Conservation (phyloP, 2,888 invertebrate species). For the Chaitophorus viminalis region DNA sequence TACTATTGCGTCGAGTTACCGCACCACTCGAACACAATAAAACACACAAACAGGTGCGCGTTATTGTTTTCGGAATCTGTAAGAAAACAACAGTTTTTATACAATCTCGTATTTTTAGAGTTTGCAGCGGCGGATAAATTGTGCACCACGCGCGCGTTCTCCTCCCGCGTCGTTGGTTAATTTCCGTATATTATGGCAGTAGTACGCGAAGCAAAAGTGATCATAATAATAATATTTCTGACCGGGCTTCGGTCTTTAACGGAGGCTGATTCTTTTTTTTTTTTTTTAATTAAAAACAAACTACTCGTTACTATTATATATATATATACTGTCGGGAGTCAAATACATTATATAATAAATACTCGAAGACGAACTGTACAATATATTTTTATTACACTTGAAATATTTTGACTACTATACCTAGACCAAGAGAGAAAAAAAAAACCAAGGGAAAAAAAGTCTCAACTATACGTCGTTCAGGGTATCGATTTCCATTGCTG, state of each 20-base stretch:
- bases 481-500: background rate
- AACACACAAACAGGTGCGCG: constrained; percentile 8
- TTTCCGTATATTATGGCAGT: background rate
- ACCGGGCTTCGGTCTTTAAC: background rate
- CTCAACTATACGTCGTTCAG: too few species aligned
- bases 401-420: background rate
- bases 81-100: constrained; percentile 3
- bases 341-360: background rate
- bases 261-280: background rate
- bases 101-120: background rate
- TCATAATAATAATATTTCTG: background rate
- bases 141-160: background rate
- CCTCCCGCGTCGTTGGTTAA: background rate
- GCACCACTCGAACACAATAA: background rate
- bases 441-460: background rate
- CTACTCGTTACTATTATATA: too few species aligned
- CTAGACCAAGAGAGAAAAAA: background rate
- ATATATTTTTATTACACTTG: background rate
- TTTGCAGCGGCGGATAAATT: background rate
- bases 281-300: constrained; percentile 19
- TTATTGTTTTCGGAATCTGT: constrained; percentile 7
- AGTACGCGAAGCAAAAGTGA: background rate
- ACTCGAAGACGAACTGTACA: background rate
- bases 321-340: background rate
- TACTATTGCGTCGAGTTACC: background rate